Evolutionary conservation across 2,797 vertebrate species (phyloP).

Genomic region (Pipistrellus nathusii): DNA sequence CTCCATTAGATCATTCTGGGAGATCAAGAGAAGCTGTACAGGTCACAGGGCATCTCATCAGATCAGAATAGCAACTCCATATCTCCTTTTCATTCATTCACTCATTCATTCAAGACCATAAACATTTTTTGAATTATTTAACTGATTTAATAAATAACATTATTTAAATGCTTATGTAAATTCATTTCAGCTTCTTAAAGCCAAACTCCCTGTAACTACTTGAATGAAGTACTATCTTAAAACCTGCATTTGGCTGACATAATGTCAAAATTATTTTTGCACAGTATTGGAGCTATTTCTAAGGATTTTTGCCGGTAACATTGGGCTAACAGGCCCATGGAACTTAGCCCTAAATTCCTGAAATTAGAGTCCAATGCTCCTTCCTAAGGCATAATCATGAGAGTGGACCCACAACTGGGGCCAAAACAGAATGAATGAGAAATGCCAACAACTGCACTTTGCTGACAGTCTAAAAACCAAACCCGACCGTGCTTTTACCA

Average conservation of each 20-base stretch:
- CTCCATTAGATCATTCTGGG: not conserved
- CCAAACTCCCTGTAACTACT: not conserved
- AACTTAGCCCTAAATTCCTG: not conserved
- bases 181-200: not conserved
- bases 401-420: not conserved
- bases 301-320: not conserved
- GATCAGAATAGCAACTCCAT: not conserved
- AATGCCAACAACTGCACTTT: constrained; percentile 29
- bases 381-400: not conserved
- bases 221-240: not conserved
- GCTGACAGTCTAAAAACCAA: constrained; percentile 1
- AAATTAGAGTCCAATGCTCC: not conserved
- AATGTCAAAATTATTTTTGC: not conserved
- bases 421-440: constrained; percentile 3
- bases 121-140: not conserved
- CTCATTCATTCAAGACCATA: not conserved
- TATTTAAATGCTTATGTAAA: not conserved
- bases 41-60: not conserved
- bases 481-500: constrained; percentile 20
- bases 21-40: not conserved
- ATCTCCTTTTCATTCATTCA: not conserved
- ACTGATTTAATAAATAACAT: too few species aligned
- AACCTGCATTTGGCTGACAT: not conserved
- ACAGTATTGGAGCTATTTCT: not conserved
- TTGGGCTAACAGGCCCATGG: not conserved